A percentile compares a stretch with the other conserved stretches of the same genome.
These are phyloP conservation scores for Saccopteryx bilineata DNA, from an alignment of 2,113 vertebrate genomes.

Conservation along the genomic window DNA sequence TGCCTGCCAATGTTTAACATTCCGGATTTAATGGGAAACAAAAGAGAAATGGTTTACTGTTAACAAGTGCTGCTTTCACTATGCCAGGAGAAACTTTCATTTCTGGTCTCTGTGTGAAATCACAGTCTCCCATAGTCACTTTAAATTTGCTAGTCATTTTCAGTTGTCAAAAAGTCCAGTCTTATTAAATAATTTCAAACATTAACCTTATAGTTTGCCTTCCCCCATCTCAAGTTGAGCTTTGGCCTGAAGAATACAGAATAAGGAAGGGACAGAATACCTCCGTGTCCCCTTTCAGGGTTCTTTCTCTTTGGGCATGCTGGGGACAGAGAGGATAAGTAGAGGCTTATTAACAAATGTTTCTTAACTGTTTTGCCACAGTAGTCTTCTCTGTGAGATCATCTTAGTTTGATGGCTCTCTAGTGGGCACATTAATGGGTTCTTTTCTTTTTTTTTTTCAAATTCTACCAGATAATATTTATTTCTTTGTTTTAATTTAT, in stretches of 20 bases:
- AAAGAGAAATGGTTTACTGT: background rate
- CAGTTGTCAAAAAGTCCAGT: background rate
- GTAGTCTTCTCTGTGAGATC: background rate
- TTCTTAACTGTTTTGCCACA: background rate
- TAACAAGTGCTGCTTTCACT: background rate
- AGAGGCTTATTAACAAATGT: background rate
- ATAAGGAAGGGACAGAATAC: background rate
- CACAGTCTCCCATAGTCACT: background rate
- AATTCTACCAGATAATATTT: background rate
- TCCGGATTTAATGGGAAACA: background rate
- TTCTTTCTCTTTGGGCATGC: background rate
- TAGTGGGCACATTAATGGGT: background rate
- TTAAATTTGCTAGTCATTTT: slow-evolving; percentile 10
- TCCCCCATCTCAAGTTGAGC: background rate
- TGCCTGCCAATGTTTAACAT: background rate
- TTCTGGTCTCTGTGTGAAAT: slow-evolving; percentile 22
- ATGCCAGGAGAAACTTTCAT: background rate
- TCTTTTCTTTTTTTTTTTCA: background rate
- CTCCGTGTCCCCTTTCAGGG: background rate
- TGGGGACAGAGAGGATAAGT: background rate
- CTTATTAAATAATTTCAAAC: background rate
- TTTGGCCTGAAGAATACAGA: background rate
- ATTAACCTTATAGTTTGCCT: background rate
- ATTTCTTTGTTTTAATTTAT: background rate
- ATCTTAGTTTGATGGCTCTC: too few species aligned